A percentile compares a stretch with the other conserved stretches of the same genome.
Evolutionary conservation across 2,113 vertebrate species (phyloP).

Genomic region (Typhlomys cinereus): DNA sequence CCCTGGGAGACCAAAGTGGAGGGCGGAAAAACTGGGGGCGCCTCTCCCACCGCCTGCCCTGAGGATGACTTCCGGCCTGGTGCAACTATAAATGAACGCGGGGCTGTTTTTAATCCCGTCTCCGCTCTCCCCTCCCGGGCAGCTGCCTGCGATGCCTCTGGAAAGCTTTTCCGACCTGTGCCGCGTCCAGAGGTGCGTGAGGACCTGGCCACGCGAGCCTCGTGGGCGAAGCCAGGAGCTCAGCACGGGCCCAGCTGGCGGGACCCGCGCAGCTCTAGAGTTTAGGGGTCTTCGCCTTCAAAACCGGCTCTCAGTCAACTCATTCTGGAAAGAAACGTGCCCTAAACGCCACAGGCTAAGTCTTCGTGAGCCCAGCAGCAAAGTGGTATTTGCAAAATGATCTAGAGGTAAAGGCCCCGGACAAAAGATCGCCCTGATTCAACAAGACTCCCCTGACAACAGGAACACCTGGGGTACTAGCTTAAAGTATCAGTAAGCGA

Average conservation of each 20-base stretch:
- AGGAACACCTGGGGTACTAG: background rate
- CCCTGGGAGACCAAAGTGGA: background rate
- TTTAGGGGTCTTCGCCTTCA: background rate
- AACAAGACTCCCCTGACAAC: background rate
- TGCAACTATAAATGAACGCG: background rate
- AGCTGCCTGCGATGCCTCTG: background rate
- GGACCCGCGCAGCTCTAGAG: background rate
- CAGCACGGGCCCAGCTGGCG: too few species aligned
- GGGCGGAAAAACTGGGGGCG: background rate
- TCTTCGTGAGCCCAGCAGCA: background rate
- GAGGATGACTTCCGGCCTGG: background rate
- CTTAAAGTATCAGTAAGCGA: background rate
- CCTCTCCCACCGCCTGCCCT: accelerated
- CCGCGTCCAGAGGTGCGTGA: too few species aligned
- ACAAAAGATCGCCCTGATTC: background rate
- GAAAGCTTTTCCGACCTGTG: background rate
- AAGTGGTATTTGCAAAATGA: background rate
- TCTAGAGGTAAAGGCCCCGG: background rate
- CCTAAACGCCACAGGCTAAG: background rate
- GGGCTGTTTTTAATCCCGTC: accelerated
- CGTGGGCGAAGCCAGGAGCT: too few species aligned
- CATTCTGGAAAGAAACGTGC: background rate
- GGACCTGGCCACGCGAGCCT: background rate
- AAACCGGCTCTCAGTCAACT: background rate
- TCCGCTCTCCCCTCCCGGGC: background rate